phyloP scores from a whole-genome alignment of 2,888 invertebrate species.

The Rhagonycha fulva region DNA sequence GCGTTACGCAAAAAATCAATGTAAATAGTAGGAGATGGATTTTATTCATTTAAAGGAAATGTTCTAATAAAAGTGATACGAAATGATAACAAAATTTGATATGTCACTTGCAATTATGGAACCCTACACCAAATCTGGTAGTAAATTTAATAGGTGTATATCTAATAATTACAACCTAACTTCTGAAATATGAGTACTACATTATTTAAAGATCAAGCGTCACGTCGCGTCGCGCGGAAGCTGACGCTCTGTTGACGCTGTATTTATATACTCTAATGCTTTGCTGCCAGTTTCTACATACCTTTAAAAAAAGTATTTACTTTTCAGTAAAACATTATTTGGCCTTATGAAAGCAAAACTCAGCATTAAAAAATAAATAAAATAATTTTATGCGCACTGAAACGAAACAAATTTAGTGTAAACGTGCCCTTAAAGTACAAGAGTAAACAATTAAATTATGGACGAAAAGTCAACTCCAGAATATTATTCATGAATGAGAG shows the following conservation, averaged over 20 bases:
- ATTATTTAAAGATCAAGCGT: too few relatives aligned
- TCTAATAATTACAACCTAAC: not conserved
- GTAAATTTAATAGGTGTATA: too few relatives aligned
- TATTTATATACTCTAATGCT: too few relatives aligned
- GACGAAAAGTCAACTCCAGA: slow-evolving; percentile 1
- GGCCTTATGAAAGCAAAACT: not conserved
- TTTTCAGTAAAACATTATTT: not conserved
- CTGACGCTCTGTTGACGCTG: too few relatives aligned
- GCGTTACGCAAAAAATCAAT: not conserved
- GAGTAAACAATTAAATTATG: slow-evolving; percentile 10
- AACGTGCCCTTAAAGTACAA: not conserved
- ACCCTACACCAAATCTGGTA: not conserved
- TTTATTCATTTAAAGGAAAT: not conserved
- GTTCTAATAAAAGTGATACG: not conserved
- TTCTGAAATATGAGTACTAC: too few relatives aligned
- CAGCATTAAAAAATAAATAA: not conserved
- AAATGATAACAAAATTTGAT: not conserved
- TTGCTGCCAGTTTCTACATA: too few relatives aligned
- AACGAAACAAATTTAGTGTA: not conserved
- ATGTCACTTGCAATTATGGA: not conserved
- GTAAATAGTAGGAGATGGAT: not conserved
- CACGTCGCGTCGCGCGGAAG: too few relatives aligned
- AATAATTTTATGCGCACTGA: not conserved
- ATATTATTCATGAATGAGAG: slow-evolving; percentile 7
- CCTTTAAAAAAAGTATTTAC: not conserved